These are phyloP conservation scores for Puntigrus tetrazona DNA, from an alignment of 2,113 vertebrate genomes.

Conservation along the genomic window DNA sequence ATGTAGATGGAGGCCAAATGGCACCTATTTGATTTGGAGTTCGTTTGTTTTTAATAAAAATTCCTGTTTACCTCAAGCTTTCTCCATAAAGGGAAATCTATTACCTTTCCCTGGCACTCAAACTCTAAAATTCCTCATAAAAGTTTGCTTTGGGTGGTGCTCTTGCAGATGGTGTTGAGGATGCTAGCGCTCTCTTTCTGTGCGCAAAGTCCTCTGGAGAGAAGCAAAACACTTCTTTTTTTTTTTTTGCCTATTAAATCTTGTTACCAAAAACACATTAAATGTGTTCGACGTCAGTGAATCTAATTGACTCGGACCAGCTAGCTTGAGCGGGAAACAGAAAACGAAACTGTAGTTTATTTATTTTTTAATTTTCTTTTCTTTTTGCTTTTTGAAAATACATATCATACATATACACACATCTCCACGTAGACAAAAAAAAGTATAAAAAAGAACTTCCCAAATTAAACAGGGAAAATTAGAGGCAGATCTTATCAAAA, in stretches of 20 bases:
- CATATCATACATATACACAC: constrained; percentile 73
- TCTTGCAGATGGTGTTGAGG: constrained; percentile 34
- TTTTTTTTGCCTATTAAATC: background rate
- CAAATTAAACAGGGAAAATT: constrained; percentile 77
- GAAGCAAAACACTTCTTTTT: background rate
- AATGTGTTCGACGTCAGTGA: background rate
- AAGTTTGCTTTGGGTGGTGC: constrained; percentile 43
- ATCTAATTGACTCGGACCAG: background rate
- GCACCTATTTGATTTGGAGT: constrained; percentile 48
- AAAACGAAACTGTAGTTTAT: background rate
- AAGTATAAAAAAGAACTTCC: constrained; percentile 62
- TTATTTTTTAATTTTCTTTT: constrained; percentile 68
- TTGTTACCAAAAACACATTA: background rate
- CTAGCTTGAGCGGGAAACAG: background rate
- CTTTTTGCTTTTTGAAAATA: constrained; percentile 61
- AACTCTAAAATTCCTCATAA: constrained; percentile 54
- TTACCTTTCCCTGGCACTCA: constrained; percentile 46
- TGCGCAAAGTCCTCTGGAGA: background rate
- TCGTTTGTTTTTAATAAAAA: constrained; percentile 61
- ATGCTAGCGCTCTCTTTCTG: background rate
- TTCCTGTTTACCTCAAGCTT: constrained; percentile 61
- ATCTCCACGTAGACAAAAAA: constrained; percentile 58
- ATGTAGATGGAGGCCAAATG: constrained; percentile 50
- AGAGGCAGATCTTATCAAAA: constrained; percentile 68
- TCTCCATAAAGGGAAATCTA: constrained; percentile 50